phyloP scores from a whole-genome alignment of 2,113 vertebrate species.

The Corythornis madagascariensis region DNA sequence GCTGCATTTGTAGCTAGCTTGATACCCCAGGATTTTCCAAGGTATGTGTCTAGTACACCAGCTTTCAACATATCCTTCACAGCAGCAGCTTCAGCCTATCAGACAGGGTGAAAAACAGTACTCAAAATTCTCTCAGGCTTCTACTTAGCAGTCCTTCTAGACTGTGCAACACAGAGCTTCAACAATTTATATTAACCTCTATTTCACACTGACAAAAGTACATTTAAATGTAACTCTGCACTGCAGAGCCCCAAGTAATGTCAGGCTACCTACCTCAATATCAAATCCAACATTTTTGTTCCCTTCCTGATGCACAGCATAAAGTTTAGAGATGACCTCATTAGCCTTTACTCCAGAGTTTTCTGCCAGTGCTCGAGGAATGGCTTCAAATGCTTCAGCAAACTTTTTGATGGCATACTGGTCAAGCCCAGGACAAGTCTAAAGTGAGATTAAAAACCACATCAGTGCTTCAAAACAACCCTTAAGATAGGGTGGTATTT shows the following conservation, averaged over 20 bases:
- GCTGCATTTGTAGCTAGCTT: slow-evolving; percentile 95
- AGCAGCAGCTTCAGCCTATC: slow-evolving; percentile 87
- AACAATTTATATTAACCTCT: not conserved
- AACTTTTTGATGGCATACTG: slow-evolving; percentile 99
- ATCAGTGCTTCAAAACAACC: not conserved
- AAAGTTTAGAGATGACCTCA: slow-evolving; percentile 95
- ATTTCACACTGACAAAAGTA: not conserved
- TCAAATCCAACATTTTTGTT: slow-evolving; percentile 94
- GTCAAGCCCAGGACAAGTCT: slow-evolving; percentile 95
- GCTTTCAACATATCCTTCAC: slow-evolving; percentile 92
- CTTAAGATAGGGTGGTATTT: not conserved
- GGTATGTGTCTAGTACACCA: slow-evolving; percentile 87
- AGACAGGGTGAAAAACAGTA: not conserved
- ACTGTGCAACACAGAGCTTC: not conserved
- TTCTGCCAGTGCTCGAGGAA: slow-evolving; percentile 92
- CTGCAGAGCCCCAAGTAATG: not conserved
- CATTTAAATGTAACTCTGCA: not conserved
- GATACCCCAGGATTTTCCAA: slow-evolving; percentile 94
- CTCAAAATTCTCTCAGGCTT: not conserved
- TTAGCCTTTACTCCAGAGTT: slow-evolving; percentile 95
- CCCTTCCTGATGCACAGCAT: slow-evolving; percentile 93
- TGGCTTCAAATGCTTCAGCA: slow-evolving; percentile 91
- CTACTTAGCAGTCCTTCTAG: not conserved
- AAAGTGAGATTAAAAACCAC: not conserved
- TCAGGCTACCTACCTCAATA: slow-evolving; percentile 85